These are phyloP conservation scores for Limnephilus lunatus DNA, from an alignment of 2,888 invertebrate species.

Conservation along the genomic window DNA sequence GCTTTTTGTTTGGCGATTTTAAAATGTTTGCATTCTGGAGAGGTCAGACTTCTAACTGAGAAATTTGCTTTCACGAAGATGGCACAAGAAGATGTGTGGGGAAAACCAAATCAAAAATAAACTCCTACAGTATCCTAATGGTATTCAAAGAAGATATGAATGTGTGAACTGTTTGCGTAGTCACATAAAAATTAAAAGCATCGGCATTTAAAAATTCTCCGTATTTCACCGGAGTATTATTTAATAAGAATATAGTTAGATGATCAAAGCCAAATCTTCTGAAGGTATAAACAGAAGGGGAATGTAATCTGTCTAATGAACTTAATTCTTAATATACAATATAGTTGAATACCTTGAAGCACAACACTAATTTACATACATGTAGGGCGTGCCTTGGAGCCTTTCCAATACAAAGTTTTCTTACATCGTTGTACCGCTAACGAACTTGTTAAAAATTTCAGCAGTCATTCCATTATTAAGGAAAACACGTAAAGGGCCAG, in stretches of 20 bases:
- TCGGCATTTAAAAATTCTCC: not conserved
- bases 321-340: not conserved
- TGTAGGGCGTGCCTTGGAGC: conserved; percentile 12
- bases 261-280: not conserved
- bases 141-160: not conserved
- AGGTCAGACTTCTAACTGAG: too few relatives aligned
- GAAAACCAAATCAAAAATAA: too few relatives aligned
- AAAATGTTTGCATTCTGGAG: too few relatives aligned
- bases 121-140: not conserved
- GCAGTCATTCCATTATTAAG: conserved; percentile 13
- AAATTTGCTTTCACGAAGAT: too few relatives aligned
- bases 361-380: not conserved
- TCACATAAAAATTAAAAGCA: not conserved
- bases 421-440: conserved; percentile 28
- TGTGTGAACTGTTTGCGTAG: not conserved
- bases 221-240: not conserved
- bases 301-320: conserved; percentile 11
- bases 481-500: not conserved
- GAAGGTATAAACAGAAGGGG: not conserved
- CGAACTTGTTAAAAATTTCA: conserved; percentile 12
- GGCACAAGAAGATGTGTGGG: too few relatives aligned
- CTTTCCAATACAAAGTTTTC: conserved; percentile 13
- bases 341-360: not conserved
- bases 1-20: too few relatives aligned
- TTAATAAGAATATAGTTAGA: not conserved